Evolutionary conservation across 2,797 vertebrate species (phyloP), one percentile per base, ranked within the genome.

Genomic region (Pogoniulus pusillus): DNA sequence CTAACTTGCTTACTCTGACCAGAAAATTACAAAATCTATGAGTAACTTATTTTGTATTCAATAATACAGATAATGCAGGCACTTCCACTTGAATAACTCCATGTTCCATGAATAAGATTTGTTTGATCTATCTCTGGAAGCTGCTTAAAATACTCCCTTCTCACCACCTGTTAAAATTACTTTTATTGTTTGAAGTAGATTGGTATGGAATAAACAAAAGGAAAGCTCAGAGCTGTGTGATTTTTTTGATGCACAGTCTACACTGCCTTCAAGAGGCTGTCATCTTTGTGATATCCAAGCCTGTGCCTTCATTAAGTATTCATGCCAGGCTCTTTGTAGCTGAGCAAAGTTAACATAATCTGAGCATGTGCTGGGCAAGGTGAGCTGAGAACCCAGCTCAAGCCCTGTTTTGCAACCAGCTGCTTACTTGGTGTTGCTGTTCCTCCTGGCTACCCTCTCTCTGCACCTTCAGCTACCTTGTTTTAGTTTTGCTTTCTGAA

Each of bases 181-280:
- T 94, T 90, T 90, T 86, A 54, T 79, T 49, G 30, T 70, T 88
- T 54, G 34, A 45, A 82, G 29, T 84, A 58, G 74, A 70, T 85
- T 37, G 29, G 14, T 64, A 23, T 82, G 83, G 65, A 90, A 86
- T 92, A 87, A 89, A 85, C 55, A 81, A 88, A 93, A 92, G 53
- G 59, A 35, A 76, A 68, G 65, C 75, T 93, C 1, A 20, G 19
- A 71, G 59, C 75, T 82, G 29, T 77, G 86, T 77, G 88, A 68
- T 80, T 91, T 41, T 41, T 41, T 90, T 82, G 75, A 59, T 72
- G 62, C 90, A 55, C 54, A 60, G 59, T 65, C 87, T 91, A 58
- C 72, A 68, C n/a, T 69, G 72, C 37, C 65, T 93, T 81, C 89
- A 85, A 90, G 79, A 91, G 72, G 65, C 81, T 92, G 78, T 91